phyloP scores from a whole-genome alignment of 2,888 invertebrate species.

The Galeruca laticollis region DNA sequence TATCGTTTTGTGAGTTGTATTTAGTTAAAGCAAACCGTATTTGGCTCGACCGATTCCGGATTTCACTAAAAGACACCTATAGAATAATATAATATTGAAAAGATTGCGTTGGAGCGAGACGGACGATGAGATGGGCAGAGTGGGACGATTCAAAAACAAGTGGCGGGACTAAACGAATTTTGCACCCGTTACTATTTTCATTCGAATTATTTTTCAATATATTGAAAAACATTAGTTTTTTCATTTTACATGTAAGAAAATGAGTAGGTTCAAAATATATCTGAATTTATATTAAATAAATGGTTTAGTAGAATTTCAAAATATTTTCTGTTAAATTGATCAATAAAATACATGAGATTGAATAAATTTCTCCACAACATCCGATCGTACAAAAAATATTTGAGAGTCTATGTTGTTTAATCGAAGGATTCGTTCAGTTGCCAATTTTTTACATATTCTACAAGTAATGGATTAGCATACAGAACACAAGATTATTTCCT shows the following conservation, averaged over 20 bases:
- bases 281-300: no score
- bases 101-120: slow-evolving; percentile 42
- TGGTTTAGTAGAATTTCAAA: no score
- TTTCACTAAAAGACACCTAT: slow-evolving; percentile 46
- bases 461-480: no score
- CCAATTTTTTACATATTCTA: no score
- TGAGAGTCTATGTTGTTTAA: no score
- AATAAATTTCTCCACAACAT: no score
- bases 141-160: slow-evolving; percentile 33
- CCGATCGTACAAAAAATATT: no score
- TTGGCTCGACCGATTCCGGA: slow-evolving; percentile 46
- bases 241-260: slow-evolving; percentile 8
- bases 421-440: no score
- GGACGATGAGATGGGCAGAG: slow-evolving; percentile 25
- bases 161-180: slow-evolving; percentile 19
- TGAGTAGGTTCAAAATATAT: not conserved
- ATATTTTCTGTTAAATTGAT: no score
- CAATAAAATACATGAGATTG: no score
- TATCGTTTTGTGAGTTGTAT: slow-evolving; percentile 19
- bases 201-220: slow-evolving; percentile 1
- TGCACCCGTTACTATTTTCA: slow-evolving; percentile 37
- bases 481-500: no score
- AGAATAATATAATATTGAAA: slow-evolving; percentile 39
- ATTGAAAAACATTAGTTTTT: not conserved
- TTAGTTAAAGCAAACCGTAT: slow-evolving; percentile 40